Base-by-base conservation (phyloP, 2,888 invertebrate species). In the Calameuta pallipes region DNA sequence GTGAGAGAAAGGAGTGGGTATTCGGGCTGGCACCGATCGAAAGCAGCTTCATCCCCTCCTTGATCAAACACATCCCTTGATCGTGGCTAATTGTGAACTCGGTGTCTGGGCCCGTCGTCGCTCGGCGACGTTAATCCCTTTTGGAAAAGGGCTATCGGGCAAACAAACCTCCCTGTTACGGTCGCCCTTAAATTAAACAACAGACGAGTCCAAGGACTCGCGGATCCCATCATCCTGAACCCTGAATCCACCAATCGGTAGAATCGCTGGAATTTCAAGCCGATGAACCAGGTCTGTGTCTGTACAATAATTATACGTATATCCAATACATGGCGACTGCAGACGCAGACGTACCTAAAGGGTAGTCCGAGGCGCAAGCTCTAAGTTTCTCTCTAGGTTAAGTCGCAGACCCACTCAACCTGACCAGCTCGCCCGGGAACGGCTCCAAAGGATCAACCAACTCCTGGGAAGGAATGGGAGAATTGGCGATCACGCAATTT, bases 401-500 rank as follows among this genome's bases (percentile, higher is more conserved):
- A 23, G 56, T 56, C 9, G 6, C 41, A 6, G 6, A 15, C 15
- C 41, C 23, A 23, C 15, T 36, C 15, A 0, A 41, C 15, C 41
- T 4, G 15, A 56, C 1, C 56, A 56, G 1, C 56, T 56, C 9
- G 2, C 9, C 23, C 56, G 23, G 56, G 15, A 41, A 41, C 6
- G 37, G 13, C 41, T 15, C 41, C 56, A 56, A 56, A 56, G 56
- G 56, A 56, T 9, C 23, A 56, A 1, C 23, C 23, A 23, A 23
- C 56, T 56, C 23, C 56, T 56, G 23, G 23, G 1, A 71, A 71
- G 23, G 6, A 36, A 30, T 13, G 0, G 74, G 37, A 37, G 74
- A 34, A 74, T 23, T 36, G 34, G 23, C 74, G 74, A 74, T 74
- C 37, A 81, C 82, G 80, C 34, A 80, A 83, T 84, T 83, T 69